These are phyloP conservation scores for Zosterops pallidus DNA, from an alignment of 2,113 vertebrate species.

Conservation along the genomic window DNA sequence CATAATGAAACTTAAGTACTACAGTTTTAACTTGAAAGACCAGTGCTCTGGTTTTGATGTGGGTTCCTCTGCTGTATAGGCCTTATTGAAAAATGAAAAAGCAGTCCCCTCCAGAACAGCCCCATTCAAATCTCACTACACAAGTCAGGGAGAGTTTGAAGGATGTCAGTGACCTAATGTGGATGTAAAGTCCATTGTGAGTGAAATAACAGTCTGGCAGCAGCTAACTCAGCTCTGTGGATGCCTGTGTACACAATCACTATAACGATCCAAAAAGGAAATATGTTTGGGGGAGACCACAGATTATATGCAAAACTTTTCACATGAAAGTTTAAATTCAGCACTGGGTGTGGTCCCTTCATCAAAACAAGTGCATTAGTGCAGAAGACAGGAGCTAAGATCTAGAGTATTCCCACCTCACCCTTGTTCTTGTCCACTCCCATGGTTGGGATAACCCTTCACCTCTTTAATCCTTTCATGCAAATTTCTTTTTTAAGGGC, in stretches of 20 bases:
- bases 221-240: not conserved
- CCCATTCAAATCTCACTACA: not conserved
- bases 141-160: not conserved
- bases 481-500: not conserved
- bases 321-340: slow-evolving; percentile 43
- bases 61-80: not conserved
- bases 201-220: not conserved
- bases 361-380: slow-evolving; percentile 1
- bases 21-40: not conserved
- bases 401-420: not conserved
- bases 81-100: not conserved
- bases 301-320: not conserved
- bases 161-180: not conserved
- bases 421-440: not conserved
- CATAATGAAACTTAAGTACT: not conserved
- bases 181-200: not conserved
- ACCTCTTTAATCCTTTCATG: not conserved
- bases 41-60: not conserved
- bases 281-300: not conserved
- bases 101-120: not conserved
- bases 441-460: not conserved
- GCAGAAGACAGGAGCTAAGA: not conserved
- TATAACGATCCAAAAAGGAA: not conserved
- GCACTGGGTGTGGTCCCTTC: not conserved
- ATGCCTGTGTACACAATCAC: not conserved